phyloP scores from a whole-genome alignment of 53 echinoderm and acorn worm genomes.

The Holothuria scabra region DNA sequence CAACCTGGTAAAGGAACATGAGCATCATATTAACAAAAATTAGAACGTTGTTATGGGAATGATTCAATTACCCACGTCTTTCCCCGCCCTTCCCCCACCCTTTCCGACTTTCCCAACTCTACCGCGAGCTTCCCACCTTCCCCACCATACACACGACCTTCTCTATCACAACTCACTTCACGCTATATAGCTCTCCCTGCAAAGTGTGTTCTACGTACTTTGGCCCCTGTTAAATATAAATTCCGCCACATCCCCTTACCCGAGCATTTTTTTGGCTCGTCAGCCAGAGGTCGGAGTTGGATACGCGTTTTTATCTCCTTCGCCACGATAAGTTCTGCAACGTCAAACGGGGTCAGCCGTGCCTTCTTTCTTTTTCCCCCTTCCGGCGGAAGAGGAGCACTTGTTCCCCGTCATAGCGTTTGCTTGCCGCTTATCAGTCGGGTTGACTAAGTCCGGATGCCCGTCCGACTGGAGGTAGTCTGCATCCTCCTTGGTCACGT shows the following conservation, averaged over 20 bases:
- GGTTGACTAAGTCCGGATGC: constrained; percentile 20
- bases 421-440: background rate
- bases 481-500: constrained; percentile 28
- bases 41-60: background rate
- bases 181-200: background rate
- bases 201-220: no score
- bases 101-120: background rate
- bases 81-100: background rate
- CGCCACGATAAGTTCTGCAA: background rate
- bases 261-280: background rate
- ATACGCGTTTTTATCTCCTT: background rate
- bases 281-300: background rate
- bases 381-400: no score
- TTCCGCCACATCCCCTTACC: no score
- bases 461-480: constrained; percentile 21
- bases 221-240: no score
- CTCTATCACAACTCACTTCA: no score
- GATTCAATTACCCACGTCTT: background rate
- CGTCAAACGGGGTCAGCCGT: background rate
- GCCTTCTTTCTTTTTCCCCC: constrained; percentile 1
- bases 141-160: no score
- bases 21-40: background rate
- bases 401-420: no score
- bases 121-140: no score
- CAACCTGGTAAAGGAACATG: background rate